Evolutionary conservation across 2,888 invertebrate genomes (phyloP).

Genomic region (Nebria salina): DNA sequence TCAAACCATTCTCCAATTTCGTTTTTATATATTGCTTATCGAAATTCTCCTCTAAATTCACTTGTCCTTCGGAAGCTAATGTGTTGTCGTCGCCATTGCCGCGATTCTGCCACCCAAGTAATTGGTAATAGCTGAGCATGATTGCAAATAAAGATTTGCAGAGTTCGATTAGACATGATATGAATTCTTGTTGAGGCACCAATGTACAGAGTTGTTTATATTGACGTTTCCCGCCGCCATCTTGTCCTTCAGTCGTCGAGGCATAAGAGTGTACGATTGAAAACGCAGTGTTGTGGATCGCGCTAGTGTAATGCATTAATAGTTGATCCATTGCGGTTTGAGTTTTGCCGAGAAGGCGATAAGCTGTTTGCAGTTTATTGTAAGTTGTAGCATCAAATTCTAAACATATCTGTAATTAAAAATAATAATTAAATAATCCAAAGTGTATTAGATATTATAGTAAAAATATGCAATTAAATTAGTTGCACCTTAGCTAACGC

Average conservation of each 20-base stretch:
- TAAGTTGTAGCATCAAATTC: slow-evolving; percentile 84
- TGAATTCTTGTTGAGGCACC: slow-evolving; percentile 70
- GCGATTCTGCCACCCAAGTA: slow-evolving; percentile 80
- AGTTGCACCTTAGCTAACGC: slow-evolving; percentile 77
- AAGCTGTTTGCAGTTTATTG: slow-evolving; percentile 86
- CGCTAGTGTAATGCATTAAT: slow-evolving; percentile 94
- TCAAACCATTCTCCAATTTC: slow-evolving; percentile 87
- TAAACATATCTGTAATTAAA: slow-evolving; percentile 65
- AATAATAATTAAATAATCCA: slow-evolving; percentile 16
- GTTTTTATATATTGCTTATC: slow-evolving; percentile 84
- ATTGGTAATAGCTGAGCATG: slow-evolving; percentile 80
- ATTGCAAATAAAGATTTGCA: slow-evolving; percentile 88
- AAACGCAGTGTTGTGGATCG: slow-evolving; percentile 83
- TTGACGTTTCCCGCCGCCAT: slow-evolving; percentile 71
- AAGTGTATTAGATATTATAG: neutral
- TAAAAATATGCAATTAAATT: neutral
- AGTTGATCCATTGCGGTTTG: slow-evolving; percentile 94
- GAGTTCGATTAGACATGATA: slow-evolving; percentile 82
- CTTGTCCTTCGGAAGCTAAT: slow-evolving; percentile 56
- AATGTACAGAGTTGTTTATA: slow-evolving; percentile 84
- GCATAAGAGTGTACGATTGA: slow-evolving; percentile 66
- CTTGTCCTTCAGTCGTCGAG: slow-evolving; percentile 58
- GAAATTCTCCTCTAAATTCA: slow-evolving; percentile 71
- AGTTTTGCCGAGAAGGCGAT: slow-evolving; percentile 88
- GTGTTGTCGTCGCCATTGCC: slow-evolving; percentile 58